Base-by-base conservation (phyloP, 2,888 invertebrate species). In the Archips crataeganus region DNA sequence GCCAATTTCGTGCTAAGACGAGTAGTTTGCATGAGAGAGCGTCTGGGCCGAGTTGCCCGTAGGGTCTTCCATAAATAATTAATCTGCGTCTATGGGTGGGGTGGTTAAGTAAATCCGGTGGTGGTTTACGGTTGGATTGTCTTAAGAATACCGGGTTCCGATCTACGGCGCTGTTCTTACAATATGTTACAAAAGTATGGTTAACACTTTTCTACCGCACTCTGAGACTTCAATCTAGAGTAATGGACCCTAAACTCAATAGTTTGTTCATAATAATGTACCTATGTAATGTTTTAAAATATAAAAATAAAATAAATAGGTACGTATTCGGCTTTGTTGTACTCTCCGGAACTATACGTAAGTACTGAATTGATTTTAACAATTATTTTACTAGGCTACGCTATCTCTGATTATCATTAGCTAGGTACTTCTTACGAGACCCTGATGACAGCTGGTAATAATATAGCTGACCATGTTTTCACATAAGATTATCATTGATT, bases 1-100 rank as follows among this genome's bases (percentile, higher is more conserved):
- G 87, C 88, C 90, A 91, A 90, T 91, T 91, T 92, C 85, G 89
- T 87, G 88, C 88, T 93, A 92, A 93, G 93, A 92, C 90, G 88
- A 90, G 90, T 92, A 91, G 92, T 93, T 93, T 92, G 91, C 92
- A 91, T 92, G 91, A 88, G 90, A 88, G 90, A 91, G 92, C 89
- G 93, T 93, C 94, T 94, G 92, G 91, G 90, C 89, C 92, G 91
- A 93, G 90, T 85, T 92, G 84, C 89, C 91, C 90, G 84, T 85
- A 85, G 90, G 87, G 85, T 82, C 81, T 86, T 84, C 88, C 90
- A 90, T 94, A 94, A 94, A 94, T 94, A 94, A 94, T 94, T 94
- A 93, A 94, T 94, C 93, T 93, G 86, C 83, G 83, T 78, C 90
- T 88, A 90, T 92, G 85, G 54, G 54, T 54, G 87, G 86, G 84